These are phyloP conservation scores for Nasua narica DNA, from an alignment of 2,797 vertebrate genomes.

Conservation along the genomic window DNA sequence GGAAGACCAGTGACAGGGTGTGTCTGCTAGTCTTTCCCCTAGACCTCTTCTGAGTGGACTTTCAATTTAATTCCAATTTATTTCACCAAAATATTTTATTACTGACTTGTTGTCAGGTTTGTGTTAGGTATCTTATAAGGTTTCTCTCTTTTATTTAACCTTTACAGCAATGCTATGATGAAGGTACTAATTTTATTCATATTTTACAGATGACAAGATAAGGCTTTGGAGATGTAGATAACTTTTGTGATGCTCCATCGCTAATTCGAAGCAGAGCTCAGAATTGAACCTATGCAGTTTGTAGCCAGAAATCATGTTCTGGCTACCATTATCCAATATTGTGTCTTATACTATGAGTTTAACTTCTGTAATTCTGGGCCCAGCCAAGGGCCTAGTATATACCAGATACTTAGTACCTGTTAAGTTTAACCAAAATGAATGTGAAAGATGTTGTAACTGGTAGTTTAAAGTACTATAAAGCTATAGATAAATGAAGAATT, in stretches of 20 bases:
- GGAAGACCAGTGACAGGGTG: not conserved
- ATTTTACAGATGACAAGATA: not conserved
- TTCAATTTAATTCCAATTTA: not conserved
- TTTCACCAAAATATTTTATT: not conserved
- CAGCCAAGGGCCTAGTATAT: not conserved
- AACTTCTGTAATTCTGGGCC: not conserved
- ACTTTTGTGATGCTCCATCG: not conserved
- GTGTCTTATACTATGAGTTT: not conserved
- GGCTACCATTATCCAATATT: not conserved
- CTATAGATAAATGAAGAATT: not conserved
- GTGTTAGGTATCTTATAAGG: not conserved
- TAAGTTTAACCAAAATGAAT: slow-evolving; percentile 1
- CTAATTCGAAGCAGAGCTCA: not conserved
- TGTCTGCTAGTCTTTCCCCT: not conserved
- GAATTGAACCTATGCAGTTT: not conserved
- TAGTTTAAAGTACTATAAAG: slow-evolving; percentile 18
- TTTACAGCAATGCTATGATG: not conserved
- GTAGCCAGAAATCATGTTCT: not conserved
- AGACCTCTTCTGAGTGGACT: not conserved
- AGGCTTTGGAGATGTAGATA: not conserved
- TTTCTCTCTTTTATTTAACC: not conserved
- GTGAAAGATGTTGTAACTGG: not conserved
- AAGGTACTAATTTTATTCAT: slow-evolving; percentile 32
- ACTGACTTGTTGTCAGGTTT: not conserved
- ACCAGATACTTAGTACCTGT: not conserved